Base-by-base conservation (phyloP, 2,888 invertebrate genomes). In the Synanthedon andrenaeformis region DNA sequence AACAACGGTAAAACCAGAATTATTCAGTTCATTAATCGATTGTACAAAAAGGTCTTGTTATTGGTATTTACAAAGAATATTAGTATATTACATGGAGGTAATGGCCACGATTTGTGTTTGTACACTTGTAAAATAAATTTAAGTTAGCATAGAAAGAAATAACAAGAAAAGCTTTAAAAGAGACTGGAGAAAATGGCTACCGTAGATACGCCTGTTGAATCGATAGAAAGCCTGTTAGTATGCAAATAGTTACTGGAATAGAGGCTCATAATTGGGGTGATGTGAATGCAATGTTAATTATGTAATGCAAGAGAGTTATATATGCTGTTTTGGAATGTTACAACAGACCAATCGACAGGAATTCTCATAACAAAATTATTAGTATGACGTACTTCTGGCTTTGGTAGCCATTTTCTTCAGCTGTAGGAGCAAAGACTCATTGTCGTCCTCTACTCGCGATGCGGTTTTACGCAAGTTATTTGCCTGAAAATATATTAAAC, bases 371-470 rank as follows among this genome's bases (percentile, higher is more conserved):
- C 66, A 76, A 67, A 76, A 72, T 70, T 72, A 68, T 67, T 35
- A 35, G 35, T 74, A 71, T 72, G 79, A 91, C 92, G 87, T 92
- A 93, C 92, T 92, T 91, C 91, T 91, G 88, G 93, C 92, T 88
- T 93, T 92, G 82, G 92, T 92, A 89, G 96, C 95, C 93, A 97
- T 94, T 92, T 97, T 97, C 91, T 96, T 95, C 89, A 98, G 91
- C 91, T 97, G 97, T 89, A 95, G 91, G 85, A 95, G 93, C 85
- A 97, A 90, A 67, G 95, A 95, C 85, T 98, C 98, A 90, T 98
- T 98, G 90, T 98, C 98, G 82, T 97, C 96, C 88, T 98, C 98
- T 79, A 97, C 92, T 72, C 97, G 93, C 75, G 94, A 92, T 74
- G 96, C 91, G 89, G 95, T 96, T 90, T 94, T 95, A 85, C 96